phyloP scores from a whole-genome alignment of 2,113 vertebrate species.

The Mobula birostris region DNA sequence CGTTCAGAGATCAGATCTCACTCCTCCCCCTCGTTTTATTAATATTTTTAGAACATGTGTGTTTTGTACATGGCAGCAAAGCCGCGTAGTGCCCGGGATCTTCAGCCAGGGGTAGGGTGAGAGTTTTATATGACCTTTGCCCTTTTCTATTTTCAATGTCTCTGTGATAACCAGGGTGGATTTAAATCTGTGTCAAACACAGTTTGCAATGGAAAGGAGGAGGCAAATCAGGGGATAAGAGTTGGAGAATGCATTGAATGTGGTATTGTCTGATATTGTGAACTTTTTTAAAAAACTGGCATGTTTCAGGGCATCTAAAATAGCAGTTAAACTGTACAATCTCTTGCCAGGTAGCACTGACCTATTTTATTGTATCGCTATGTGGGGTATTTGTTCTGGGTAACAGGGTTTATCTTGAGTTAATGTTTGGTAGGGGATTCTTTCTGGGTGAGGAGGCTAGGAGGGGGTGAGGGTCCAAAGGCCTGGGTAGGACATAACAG shows the following conservation, averaged over 20 bases:
- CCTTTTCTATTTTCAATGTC: not conserved
- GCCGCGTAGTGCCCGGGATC: not conserved
- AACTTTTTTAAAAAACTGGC: not conserved
- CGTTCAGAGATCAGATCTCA: too few relatives aligned
- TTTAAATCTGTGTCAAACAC: conserved; percentile 20
- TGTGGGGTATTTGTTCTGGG: not conserved
- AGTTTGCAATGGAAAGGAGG: not conserved
- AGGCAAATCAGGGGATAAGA: not conserved
- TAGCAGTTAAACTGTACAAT: conserved; percentile 23
- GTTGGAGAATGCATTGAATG: not conserved
- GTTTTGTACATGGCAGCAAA: conserved; percentile 9
- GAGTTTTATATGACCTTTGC: not conserved
- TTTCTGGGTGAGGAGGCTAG: not conserved
- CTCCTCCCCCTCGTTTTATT: not conserved
- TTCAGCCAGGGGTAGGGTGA: not conserved
- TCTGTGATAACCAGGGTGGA: not conserved
- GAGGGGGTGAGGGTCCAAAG: not conserved
- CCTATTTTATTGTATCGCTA: not conserved
- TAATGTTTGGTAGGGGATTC: conserved; percentile 15
- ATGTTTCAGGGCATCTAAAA: not conserved
- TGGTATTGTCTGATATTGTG: conserved; percentile 20
- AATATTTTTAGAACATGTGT: conserved; percentile 1
- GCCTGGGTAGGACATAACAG: not conserved
- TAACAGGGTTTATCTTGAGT: not conserved
- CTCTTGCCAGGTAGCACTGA: conserved; percentile 18